Evolutionary conservation across 2,888 invertebrate species (phyloP).

Genomic region (Enchytraeus crypticus): DNA sequence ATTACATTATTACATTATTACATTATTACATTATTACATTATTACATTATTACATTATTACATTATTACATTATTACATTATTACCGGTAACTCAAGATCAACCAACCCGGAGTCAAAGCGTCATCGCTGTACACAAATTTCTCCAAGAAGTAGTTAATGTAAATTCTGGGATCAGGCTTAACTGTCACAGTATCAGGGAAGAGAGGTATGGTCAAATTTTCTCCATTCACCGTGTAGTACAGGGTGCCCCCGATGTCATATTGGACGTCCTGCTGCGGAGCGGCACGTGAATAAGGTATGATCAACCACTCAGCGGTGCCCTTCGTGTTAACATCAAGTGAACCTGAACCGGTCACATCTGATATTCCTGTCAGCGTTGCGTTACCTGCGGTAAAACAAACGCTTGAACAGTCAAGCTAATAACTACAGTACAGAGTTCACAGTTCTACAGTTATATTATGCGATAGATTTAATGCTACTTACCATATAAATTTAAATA

Average conservation of each 20-base stretch:
- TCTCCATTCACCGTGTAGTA: slow-evolving; percentile 30
- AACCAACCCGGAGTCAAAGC: slow-evolving; percentile 28
- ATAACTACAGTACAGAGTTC: too few species aligned
- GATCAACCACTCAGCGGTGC: slow-evolving; percentile 30
- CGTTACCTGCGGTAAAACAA: slow-evolving; percentile 23
- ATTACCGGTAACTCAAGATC: too few species aligned
- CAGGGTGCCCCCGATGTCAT: slow-evolving; percentile 32
- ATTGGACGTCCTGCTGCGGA: slow-evolving; percentile 24
- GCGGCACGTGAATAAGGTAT: slow-evolving; percentile 32
- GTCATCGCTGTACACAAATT: slow-evolving; percentile 32
- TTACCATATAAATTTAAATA: too few species aligned
- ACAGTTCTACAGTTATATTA: too few species aligned
- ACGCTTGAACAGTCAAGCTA: too few species aligned
- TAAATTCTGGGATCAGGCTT: slow-evolving; percentile 32
- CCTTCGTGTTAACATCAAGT: slow-evolving; percentile 14
- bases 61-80: too few species aligned
- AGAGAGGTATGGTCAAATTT: slow-evolving; percentile 28
- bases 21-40: too few species aligned
- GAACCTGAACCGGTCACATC: slow-evolving; percentile 28
- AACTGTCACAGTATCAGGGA: slow-evolving; percentile 32
- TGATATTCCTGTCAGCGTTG: slow-evolving; percentile 25
- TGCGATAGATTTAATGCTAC: too few species aligned
- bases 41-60: too few species aligned
- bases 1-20: too few species aligned
- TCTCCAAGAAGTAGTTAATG: slow-evolving; percentile 33